Percentiles rank a stretch among this genome's conserved stretches.
Conservation (phyloP, 2,113 vertebrate species). For the Hylia prasina region DNA sequence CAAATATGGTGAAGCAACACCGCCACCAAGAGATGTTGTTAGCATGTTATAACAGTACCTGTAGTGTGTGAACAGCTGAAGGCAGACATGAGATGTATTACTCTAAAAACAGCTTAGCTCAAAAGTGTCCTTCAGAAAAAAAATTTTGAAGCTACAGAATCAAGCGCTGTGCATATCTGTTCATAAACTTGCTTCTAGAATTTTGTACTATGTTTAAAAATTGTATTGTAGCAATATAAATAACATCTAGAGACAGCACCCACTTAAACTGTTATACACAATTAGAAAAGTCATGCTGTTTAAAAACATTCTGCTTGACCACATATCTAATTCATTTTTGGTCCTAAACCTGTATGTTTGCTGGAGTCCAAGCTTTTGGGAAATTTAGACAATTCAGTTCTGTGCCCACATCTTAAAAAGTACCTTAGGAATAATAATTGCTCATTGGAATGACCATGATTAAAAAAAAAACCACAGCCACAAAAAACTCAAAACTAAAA, state of each 20-base stretch:
- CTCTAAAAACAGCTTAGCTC: not conserved
- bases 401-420: not conserved
- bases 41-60: not conserved
- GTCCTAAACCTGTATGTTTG: not conserved
- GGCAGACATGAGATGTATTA: not conserved
- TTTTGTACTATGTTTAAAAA: not conserved
- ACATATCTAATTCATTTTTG: not conserved
- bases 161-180: not conserved
- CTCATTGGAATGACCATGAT: not conserved
- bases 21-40: not conserved
- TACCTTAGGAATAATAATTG: not conserved
- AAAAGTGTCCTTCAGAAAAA: not conserved
- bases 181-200: not conserved
- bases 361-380: not conserved
- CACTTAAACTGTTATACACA: not conserved
- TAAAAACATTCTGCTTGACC: not conserved
- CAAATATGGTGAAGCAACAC: not conserved
- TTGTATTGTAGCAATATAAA: not conserved
- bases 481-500: not conserved
- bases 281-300: not conserved
- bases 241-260: not conserved
- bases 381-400: not conserved
- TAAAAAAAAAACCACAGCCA: not conserved
- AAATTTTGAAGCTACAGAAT: not conserved
- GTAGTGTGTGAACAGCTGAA: not conserved